These are phyloP conservation scores for Scarus forsteni DNA, from an alignment of 2,797 vertebrate genomes.

Conservation along the genomic window DNA sequence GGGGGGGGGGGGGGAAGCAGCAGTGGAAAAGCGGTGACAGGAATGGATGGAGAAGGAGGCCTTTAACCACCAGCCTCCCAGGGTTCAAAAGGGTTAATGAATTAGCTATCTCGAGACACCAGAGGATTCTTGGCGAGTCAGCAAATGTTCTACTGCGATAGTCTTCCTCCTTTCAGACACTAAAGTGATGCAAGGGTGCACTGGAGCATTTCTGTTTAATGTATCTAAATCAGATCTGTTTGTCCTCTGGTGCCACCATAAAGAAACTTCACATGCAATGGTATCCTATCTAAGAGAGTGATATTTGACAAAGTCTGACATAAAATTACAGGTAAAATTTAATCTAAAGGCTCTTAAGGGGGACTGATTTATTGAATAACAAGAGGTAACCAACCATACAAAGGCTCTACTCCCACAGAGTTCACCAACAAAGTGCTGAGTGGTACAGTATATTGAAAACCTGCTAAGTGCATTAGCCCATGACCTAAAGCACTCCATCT, in stretches of 20 bases:
- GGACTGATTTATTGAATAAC: conserved; percentile 51
- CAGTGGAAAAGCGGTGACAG: not conserved
- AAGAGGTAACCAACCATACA: conserved; percentile 29
- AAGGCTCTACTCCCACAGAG: conserved; percentile 9
- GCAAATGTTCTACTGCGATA: conserved; percentile 43
- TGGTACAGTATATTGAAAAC: conserved; percentile 46
- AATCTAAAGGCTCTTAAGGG: conserved; percentile 28
- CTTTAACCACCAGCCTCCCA: conserved; percentile 11
- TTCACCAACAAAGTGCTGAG: conserved; percentile 47
- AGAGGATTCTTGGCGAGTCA: conserved; percentile 31
- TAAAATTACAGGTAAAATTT: conserved; percentile 12
- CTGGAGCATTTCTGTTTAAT: not conserved
- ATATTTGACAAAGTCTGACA: conserved; percentile 7
- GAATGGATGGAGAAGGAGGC: conserved; percentile 12
- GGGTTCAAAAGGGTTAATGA: conserved; percentile 55
- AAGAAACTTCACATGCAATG: not conserved
- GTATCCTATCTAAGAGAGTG: not conserved
- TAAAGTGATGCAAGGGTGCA: not conserved
- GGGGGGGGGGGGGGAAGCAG: not conserved
- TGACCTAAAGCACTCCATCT: conserved; percentile 21
- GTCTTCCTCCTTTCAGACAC: conserved; percentile 8
- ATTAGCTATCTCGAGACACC: conserved; percentile 42
- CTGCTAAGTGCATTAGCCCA: conserved; percentile 62
- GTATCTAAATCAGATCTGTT: not conserved
- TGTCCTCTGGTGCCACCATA: not conserved